Base-by-base conservation (phyloP, 2,113 vertebrate species). In the Camelus dromedarius region DNA sequence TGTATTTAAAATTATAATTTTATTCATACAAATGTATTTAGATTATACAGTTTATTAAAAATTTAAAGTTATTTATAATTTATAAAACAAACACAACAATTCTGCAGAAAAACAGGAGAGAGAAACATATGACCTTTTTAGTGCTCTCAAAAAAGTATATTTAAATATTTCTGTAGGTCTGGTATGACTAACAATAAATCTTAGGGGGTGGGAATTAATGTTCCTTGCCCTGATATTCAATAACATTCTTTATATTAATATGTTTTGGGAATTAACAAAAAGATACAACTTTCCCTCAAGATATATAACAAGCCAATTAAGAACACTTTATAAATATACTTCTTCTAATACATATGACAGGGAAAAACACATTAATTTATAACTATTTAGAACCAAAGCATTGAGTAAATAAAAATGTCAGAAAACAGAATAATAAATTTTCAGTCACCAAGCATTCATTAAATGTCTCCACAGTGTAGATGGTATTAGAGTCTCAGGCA, bases 1-100 rank as follows among this genome's bases (percentile, higher is more conserved):
- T 94, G 62, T 97, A 97, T 96, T 97, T 97, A 96, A 96, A 94
- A 95, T 98, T 94, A 94, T 95, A 94, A 97, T 97, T 98, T 93
- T 96, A 98, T 94, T 97, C 79, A 91, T 95, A 94, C 48, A 91
- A 96, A 93, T 97, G 69, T 95, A 89, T 91, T 94, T 91, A 94
- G 72, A 94, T 97, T 96, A 83, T 75, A 52, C 28, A 96, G 91
- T 96, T 88, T 95, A 97, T 97, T 97, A 98, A 97, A 97, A 96
- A 96, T 95, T 96, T 93, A 97, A 93, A 91, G 50, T 89, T 95
- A 96, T 96, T 91, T 93, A 96, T 98, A 95, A 96, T 97, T 98
- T 94, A 97, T 96, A 96, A 95, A 91, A 89, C 93, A 96, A 97
- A 95, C 86, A 97, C 54, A 93, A 84, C 42, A 90, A 62, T 86